phyloP scores from a whole-genome alignment of 1,140 invertebrate genomes.

The Musca vetustissima region DNA sequence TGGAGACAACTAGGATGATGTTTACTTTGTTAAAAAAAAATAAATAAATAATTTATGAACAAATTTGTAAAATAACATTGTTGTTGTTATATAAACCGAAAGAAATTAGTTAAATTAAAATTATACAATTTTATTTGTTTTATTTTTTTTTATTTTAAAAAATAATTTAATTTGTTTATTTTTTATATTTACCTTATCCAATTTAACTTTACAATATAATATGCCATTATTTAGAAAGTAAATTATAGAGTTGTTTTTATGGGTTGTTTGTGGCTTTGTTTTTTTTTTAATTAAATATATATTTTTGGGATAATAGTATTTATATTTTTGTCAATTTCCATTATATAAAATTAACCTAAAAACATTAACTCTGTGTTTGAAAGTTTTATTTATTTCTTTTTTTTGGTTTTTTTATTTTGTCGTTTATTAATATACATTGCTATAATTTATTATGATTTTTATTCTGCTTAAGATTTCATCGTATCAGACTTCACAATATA shows the following conservation, averaged over 20 bases:
- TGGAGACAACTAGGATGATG: too few species aligned
- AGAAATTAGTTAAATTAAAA: conserved; percentile 19
- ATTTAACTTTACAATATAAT: background rate
- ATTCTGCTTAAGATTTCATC: conserved; percentile 36
- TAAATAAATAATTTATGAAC: too few species aligned
- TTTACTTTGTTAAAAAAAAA: too few species aligned
- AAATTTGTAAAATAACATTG: conserved; percentile 1
- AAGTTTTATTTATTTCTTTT: conserved; percentile 26
- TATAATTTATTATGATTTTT: conserved; percentile 21
- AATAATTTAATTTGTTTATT: conserved; percentile 11
- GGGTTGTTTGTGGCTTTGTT: too few species aligned
- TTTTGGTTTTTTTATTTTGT: conserved; percentile 3
- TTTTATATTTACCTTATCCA: conserved; percentile 3
- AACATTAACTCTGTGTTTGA: background rate
- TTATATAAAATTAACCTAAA: conserved; percentile 9
- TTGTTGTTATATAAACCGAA: background rate
- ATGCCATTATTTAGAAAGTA: background rate
- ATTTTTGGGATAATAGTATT: background rate
- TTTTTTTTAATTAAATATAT: too few species aligned
- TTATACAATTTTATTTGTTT: conserved; percentile 20
- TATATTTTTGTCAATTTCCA: background rate
- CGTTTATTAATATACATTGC: conserved; percentile 19
- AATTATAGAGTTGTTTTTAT: too few species aligned
- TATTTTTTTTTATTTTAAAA: too few species aligned
- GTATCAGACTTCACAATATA: conserved; percentile 52